Evolutionary conservation across 2,888 invertebrate genomes (phyloP).

Genomic region (Poecilobothrus nobilitatus): DNA sequence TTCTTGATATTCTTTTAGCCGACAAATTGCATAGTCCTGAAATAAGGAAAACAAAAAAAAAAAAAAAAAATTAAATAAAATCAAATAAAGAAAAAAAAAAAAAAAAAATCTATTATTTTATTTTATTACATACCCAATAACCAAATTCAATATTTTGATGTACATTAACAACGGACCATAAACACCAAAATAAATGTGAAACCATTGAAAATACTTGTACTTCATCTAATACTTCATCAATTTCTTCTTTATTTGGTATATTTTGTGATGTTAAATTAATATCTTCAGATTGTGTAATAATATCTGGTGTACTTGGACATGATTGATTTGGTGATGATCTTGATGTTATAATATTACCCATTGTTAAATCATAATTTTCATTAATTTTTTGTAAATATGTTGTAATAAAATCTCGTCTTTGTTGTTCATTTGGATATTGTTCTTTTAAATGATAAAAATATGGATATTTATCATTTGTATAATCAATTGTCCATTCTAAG

Average conservation of each 20-base stretch:
- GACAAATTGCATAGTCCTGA: constrained; percentile 37
- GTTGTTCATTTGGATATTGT: constrained; percentile 66
- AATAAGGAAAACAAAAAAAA: constrained; percentile 17
- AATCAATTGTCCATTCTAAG: constrained; percentile 85
- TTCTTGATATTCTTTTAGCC: constrained; percentile 34
- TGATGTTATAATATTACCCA: background rate
- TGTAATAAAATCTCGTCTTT: constrained; percentile 43
- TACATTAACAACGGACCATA: constrained; percentile 88
- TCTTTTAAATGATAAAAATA: constrained; percentile 62
- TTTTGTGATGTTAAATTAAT: constrained; percentile 20
- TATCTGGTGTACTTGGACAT: no score
- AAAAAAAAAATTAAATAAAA: background rate
- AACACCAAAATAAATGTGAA: constrained; percentile 87
- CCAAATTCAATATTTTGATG: constrained; percentile 86
- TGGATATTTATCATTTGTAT: constrained; percentile 67
- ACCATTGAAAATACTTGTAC: constrained; percentile 75
- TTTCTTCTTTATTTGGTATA: constrained; percentile 48
- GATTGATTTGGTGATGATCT: constrained; percentile 25
- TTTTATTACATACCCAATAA: constrained; percentile 63
- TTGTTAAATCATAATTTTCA: constrained; percentile 30
- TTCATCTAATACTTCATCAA: constrained; percentile 61
- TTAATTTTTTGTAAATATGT: constrained; percentile 37
- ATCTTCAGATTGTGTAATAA: constrained; percentile 20
- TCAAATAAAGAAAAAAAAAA: background rate
- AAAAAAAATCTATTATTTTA: constrained; percentile 36